Percentiles rank a stretch among this genome's conserved stretches.
Evolutionary conservation across 2,113 vertebrate genomes (phyloP).

Genomic region (Pseudorhombus dupliciocellatus): DNA sequence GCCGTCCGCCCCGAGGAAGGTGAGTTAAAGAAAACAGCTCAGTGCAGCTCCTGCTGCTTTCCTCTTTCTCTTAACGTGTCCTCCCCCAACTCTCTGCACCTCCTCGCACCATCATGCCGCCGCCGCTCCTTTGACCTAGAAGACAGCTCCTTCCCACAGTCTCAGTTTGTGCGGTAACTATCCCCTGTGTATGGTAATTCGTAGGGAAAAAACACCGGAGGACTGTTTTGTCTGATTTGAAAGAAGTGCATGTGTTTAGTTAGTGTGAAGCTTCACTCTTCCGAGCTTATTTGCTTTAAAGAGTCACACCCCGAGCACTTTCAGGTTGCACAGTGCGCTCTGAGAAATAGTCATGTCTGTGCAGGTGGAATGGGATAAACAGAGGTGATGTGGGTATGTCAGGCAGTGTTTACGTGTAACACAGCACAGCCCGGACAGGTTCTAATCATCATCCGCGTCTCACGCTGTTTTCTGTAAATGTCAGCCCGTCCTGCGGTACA

Average conservation of each 20-base stretch:
- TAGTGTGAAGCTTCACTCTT: neutral
- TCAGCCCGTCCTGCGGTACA: neutral
- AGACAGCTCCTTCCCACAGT: neutral
- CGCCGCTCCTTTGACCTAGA: neutral
- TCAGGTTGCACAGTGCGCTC: too few relatives aligned
- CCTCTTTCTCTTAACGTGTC: neutral
- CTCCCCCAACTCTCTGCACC: neutral
- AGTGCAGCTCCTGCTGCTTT: neutral
- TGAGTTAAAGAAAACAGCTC: conserved; percentile 29
- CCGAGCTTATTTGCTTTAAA: too few relatives aligned
- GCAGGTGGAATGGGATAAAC: neutral
- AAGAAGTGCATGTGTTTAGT: neutral
- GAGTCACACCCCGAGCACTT: too few relatives aligned
- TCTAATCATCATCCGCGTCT: neutral
- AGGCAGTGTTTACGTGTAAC: neutral
- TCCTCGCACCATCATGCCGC: neutral
- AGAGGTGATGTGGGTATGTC: conserved; percentile 24
- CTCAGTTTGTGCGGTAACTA: conserved; percentile 7
- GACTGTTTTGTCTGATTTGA: neutral
- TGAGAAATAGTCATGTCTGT: neutral
- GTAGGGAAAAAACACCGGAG: neutral
- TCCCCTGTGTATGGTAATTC: neutral
- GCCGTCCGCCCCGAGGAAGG: conserved; percentile 10
- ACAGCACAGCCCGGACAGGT: neutral
- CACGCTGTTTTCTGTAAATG: conserved; percentile 7